Conservation (phyloP, 2,113 vertebrate genomes). For the Brachirus orientalis region DNA sequence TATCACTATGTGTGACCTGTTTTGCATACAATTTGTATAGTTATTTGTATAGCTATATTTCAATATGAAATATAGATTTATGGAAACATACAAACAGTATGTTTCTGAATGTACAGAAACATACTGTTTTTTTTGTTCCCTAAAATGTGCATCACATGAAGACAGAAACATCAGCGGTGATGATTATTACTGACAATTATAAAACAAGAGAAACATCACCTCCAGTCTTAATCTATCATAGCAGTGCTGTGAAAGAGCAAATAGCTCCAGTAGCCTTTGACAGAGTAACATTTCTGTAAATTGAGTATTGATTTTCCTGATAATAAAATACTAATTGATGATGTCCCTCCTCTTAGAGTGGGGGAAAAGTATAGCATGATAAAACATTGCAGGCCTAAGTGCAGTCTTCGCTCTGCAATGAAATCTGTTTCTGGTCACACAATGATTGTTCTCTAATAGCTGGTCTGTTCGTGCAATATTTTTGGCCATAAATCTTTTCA, state of each 20-base stretch:
- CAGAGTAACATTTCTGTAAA: slow-evolving; percentile 59
- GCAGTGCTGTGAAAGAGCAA: slow-evolving; percentile 6
- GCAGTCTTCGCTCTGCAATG: slow-evolving; percentile 26
- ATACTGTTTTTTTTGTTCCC: no score
- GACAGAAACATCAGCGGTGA: slow-evolving; percentile 24
- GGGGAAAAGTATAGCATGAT: slow-evolving; percentile 20
- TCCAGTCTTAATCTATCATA: slow-evolving; percentile 16
- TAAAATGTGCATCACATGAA: slow-evolving; percentile 24
- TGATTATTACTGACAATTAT: slow-evolving; percentile 39
- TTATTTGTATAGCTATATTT: no score
- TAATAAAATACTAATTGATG: slow-evolving; percentile 66
- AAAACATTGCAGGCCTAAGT: slow-evolving; percentile 10
- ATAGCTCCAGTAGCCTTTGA: slow-evolving; percentile 34
- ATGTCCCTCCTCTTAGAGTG: slow-evolving; percentile 29
- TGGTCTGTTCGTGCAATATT: slow-evolving; percentile 54
- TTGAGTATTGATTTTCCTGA: slow-evolving; percentile 66
- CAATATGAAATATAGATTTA: background rate
- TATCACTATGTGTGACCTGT: background rate
- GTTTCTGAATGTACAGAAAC: no score
- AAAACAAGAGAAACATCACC: slow-evolving; percentile 29
- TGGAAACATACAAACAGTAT: slow-evolving; percentile 3
- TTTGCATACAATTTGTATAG: background rate
- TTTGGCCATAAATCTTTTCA: slow-evolving; percentile 71
- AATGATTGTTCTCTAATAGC: slow-evolving; percentile 65
- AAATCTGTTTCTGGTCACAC: slow-evolving; percentile 59